These are phyloP conservation scores for Telmatherina bonti DNA, from an alignment of 2,797 vertebrate genomes.

Conservation along the genomic window DNA sequence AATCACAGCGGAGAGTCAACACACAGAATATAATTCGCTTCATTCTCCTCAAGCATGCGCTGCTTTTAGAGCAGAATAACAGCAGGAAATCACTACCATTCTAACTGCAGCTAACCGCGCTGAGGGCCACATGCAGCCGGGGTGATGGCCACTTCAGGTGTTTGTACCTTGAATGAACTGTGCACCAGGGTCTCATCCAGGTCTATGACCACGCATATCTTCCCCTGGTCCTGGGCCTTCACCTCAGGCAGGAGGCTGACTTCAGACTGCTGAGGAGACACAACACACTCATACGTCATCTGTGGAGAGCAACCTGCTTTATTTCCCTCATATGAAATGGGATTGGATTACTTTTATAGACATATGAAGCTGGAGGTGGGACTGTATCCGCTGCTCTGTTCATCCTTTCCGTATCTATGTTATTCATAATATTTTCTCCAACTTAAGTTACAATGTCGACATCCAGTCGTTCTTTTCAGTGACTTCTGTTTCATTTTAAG, in stretches of 20 bases:
- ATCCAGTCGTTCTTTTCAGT: not conserved
- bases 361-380: not conserved
- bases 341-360: slow-evolving; percentile 2
- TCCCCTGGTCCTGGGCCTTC: slow-evolving; percentile 86
- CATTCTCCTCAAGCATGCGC: slow-evolving; percentile 16
- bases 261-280: slow-evolving; percentile 80
- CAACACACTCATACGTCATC: slow-evolving; percentile 15
- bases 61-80: slow-evolving; percentile 1
- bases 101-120: no score
- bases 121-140: no score
- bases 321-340: slow-evolving; percentile 42
- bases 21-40: slow-evolving; percentile 32
- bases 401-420: slow-evolving; percentile 15
- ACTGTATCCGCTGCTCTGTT: slow-evolving; percentile 19
- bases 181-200: slow-evolving; percentile 91
- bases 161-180: slow-evolving; percentile 86
- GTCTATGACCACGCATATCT: slow-evolving; percentile 91
- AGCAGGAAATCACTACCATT: not conserved
- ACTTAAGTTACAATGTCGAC: not conserved
- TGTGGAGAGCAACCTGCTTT: not conserved
- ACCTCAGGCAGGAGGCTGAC: slow-evolving; percentile 88
- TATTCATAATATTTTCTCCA: slow-evolving; percentile 6
- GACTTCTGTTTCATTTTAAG: slow-evolving; percentile 10
- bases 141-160: no score
- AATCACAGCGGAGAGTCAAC: slow-evolving; percentile 40